Evolutionary conservation across 2,888 invertebrate genomes (phyloP).

Genomic region (Idaea straminata): DNA sequence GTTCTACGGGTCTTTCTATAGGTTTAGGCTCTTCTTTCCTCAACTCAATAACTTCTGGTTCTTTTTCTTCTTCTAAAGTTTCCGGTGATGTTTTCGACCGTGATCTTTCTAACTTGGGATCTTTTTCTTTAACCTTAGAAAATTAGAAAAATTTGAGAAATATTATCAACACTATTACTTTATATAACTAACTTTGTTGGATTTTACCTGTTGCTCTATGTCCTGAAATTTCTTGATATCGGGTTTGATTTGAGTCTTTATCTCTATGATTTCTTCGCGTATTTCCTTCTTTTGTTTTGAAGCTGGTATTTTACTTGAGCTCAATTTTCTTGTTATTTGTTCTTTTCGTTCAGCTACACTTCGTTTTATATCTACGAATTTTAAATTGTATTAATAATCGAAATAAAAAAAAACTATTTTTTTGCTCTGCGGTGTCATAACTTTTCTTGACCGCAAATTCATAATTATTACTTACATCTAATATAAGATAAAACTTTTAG

Average conservation of each 20-base stretch:
- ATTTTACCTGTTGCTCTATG: conserved; percentile 70
- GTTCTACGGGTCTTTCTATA: conserved; percentile 59
- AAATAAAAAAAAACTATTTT: not conserved
- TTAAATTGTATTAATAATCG: not conserved
- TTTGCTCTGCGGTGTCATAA: not conserved
- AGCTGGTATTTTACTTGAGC: conserved; percentile 85
- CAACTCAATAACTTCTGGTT: conserved; percentile 43
- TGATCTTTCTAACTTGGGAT: conserved; percentile 62
- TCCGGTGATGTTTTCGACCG: conserved; percentile 69
- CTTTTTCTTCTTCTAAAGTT: conserved; percentile 53
- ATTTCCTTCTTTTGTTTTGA: conserved; percentile 87
- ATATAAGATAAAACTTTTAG: not conserved
- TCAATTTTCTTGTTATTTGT: conserved; percentile 87
- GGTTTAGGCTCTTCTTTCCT: conserved; percentile 58
- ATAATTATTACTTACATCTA: too few species aligned
- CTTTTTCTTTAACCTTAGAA: conserved; percentile 60
- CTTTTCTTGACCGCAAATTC: too few species aligned
- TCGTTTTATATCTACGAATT: conserved; percentile 76
- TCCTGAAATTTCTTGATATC: conserved; percentile 77
- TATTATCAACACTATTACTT: not conserved
- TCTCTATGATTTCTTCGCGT: conserved; percentile 85
- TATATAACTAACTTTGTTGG: not conserved
- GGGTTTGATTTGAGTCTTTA: conserved; percentile 83
- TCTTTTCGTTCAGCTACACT: conserved; percentile 88
- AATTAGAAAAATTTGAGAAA: conserved; percentile 12